Percentiles rank a stretch among this genome's conserved stretches.
Conservation (phyloP, 2,888 invertebrate genomes). For the Orthosia gothica region DNA sequence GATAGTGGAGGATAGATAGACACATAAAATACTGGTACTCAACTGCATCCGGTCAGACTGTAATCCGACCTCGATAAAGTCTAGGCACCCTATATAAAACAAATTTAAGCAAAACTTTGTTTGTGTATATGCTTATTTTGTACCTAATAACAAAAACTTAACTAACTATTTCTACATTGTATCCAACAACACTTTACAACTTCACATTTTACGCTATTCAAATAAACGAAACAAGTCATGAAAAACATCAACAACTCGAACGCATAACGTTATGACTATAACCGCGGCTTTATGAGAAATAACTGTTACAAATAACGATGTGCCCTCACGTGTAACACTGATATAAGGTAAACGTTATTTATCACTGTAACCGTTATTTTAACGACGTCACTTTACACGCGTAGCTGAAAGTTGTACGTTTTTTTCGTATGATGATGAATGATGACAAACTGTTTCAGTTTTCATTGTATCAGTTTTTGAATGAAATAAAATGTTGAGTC, state of each 20-base stretch:
- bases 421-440: conserved; percentile 22
- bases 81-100: background rate
- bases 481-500: too few species aligned
- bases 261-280: conserved; percentile 33
- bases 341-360: conserved; percentile 67
- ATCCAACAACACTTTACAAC: background rate
- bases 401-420: conserved; percentile 48
- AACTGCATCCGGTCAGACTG: too few species aligned
- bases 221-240: background rate
- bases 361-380: conserved; percentile 63
- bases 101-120: background rate
- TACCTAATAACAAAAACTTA: background rate
- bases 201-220: background rate
- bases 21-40: too few species aligned
- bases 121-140: background rate
- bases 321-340: conserved; percentile 65
- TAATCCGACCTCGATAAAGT: too few species aligned
- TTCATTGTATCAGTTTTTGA: background rate
- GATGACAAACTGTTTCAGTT: conserved; percentile 17
- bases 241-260: conserved; percentile 28
- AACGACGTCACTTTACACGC: conserved; percentile 61
- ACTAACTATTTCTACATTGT: background rate
- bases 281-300: conserved; percentile 52
- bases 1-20: too few species aligned
- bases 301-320: conserved; percentile 65